Base-by-base conservation (phyloP, 2,113 vertebrate species). In the Origma solitaria region DNA sequence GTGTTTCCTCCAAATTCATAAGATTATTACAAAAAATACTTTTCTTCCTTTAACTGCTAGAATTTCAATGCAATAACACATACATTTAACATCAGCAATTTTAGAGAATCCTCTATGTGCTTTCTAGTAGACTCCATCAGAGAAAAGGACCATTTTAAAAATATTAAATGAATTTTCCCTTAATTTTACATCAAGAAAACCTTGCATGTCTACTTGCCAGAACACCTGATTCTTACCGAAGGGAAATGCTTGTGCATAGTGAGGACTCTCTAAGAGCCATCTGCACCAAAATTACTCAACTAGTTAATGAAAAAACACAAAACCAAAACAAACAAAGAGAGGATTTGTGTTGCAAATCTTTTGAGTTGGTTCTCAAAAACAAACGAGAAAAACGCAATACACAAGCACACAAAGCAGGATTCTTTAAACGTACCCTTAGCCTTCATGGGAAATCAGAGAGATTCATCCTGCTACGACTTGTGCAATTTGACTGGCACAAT, bases 401-500 rank as follows among this genome's bases (percentile, higher is more conserved):
- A 65, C 2, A 28, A 2, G 20, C 21, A 77, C 25, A 88, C 19
- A 96, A 93, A 91, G 66, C 15, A 54, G 62, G 33, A 90, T 75
- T 88, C 68, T 62, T 92, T 45, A 86, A 88, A 82, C 0, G 1
- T 20, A 75, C 37, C 85, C 50, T 71, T 23, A 78, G 69, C 68
- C 60, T 96, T 82, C 60, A 22, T 13, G n/a, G 57, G 76, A 94
- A 95, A 93, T 88, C 68, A 93, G 38, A 56, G 49, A 84, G 44
- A 92, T 90, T 88, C 85, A 68, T 76, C 73, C 71, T 78, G n/a
- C 68, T 75, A 71, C 14, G 19, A 87, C 69, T 94, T 80, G 42
- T 81, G 57, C 76, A 92, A 87, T 90, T 82, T 77, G 71, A 82
- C 58, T 86, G 76, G 71, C 66, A 95, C 88, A 91, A 93, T 89